Conservation (phyloP, 2,113 vertebrate species). For the Channa maculata region DNA sequence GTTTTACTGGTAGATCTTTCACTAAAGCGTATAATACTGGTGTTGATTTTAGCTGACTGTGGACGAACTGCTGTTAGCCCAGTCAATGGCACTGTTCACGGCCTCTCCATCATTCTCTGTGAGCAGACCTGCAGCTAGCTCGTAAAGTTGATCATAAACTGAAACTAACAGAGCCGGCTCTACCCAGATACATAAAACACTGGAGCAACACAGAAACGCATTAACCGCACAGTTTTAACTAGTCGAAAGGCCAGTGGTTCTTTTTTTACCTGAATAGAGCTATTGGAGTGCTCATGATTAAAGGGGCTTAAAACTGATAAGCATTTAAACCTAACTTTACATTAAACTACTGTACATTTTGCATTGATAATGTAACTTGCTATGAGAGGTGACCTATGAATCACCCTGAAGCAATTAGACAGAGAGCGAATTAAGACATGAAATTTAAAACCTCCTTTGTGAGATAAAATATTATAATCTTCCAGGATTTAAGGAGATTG, state of each 20-base stretch:
- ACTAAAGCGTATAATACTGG: constrained; percentile 74
- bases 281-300: constrained; percentile 18
- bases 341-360: constrained; percentile 30
- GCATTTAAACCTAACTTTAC: constrained; percentile 29
- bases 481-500: constrained; percentile 46
- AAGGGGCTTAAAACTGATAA: constrained; percentile 39
- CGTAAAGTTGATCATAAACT: constrained; percentile 76
- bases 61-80: constrained; percentile 59
- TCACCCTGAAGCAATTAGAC: constrained; percentile 51
- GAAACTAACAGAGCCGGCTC: constrained; percentile 59
- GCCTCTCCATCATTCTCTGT: constrained; percentile 66
- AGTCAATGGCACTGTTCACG: constrained; percentile 77
- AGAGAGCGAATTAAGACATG: constrained; percentile 40
- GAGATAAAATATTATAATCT: constrained; percentile 65
- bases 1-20: constrained; percentile 75
- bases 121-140: constrained; percentile 68
- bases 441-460: constrained; percentile 63
- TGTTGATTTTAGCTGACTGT: constrained; percentile 80
- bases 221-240: constrained; percentile 22
- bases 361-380: constrained; percentile 22
- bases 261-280: constrained; percentile 28
- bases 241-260: constrained; percentile 7
- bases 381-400: constrained; percentile 39
- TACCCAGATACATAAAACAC: constrained; percentile 57
- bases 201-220: constrained; percentile 37